Evolutionary conservation across 1,140 invertebrate genomes (phyloP), one percentile per base, ranked within the genome.

Genomic region (Drosophila saltans): DNA sequence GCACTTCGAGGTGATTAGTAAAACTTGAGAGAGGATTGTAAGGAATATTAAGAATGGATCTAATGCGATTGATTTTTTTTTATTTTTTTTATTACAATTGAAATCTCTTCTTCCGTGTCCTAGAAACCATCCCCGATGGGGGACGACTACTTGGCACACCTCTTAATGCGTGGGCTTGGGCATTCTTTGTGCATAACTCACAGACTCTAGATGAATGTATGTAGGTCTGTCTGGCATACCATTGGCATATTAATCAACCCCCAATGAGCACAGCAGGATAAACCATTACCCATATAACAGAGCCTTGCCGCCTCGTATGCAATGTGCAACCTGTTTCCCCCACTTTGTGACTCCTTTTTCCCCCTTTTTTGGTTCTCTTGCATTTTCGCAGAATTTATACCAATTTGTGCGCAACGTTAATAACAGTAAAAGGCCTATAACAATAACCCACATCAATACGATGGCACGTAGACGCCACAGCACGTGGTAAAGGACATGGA

Each of bases 391-490:
- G 84, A 72, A 89, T 88, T 89, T 75, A 76, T 83, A 88, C 83
- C 83, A 86, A 86, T 86, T 88, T 86, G 84, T 83, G 80, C 68
- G 59, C 67, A 80, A 78, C 83, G 82, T 86, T 86, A 86, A 86
- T 86, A 86, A 86, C 82, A 70, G 48, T 70, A 66, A 78, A 86
- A 71, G 83, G 77, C 73, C 83, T 88, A 88, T 88, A 86, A 88
- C 83, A 88, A 86, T 86, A 86, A 86, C 83, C 83, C 83, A 86
- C 83, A 86, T 86, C 83, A 80, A 86, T 86, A 88, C 76, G 76
- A 48, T 73, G 82, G 83, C 82, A 86, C 82, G 82, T 86, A 86
- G 83, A 68, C 57, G 59, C 80, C 65, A 57, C 65, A 48, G 77
- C 83, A 82, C 83, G 76, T 82, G 83, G 83, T 86, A 71, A 83